Conservation (phyloP, 2,888 invertebrate genomes). For the Notodonta dromedarius region DNA sequence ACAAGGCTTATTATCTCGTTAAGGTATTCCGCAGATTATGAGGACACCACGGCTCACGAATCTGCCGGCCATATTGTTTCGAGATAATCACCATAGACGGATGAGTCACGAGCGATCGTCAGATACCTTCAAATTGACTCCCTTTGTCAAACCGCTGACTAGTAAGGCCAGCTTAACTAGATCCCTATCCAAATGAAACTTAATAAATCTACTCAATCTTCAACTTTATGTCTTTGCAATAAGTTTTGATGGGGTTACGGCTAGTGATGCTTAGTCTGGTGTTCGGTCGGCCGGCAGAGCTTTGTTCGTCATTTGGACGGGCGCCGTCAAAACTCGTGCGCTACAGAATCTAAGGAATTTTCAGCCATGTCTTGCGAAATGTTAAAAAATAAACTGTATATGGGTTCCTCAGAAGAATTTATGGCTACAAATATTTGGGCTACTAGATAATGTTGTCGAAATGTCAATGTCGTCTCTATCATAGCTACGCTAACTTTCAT, state of each 20-base stretch:
- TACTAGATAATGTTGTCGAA: slow-evolving; percentile 13
- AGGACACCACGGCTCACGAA: slow-evolving; percentile 40
- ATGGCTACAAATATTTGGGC: slow-evolving; percentile 20
- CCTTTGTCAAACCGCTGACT: slow-evolving; percentile 70
- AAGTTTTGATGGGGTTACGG: slow-evolving; percentile 13
- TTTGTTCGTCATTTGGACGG: slow-evolving; percentile 27
- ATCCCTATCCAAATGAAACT: slow-evolving; percentile 34
- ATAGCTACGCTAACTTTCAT: background rate
- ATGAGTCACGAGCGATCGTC: slow-evolving; percentile 74
- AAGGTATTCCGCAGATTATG: slow-evolving; percentile 16
- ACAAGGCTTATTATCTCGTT: slow-evolving; percentile 5
- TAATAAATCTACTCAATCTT: slow-evolving; percentile 14
- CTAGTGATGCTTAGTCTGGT: slow-evolving; percentile 18
- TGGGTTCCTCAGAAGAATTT: slow-evolving; percentile 31
- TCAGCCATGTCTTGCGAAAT: slow-evolving; percentile 44
- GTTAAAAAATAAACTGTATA: slow-evolving; percentile 33
- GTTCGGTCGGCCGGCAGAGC: slow-evolving; percentile 33
- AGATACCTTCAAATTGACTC: slow-evolving; percentile 71
- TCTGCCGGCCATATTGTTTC: slow-evolving; percentile 51
- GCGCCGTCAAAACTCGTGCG: slow-evolving; percentile 43
- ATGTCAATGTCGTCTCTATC: slow-evolving; percentile 29
- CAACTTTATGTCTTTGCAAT: slow-evolving; percentile 18
- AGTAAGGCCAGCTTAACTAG: slow-evolving; percentile 38
- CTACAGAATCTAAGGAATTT: slow-evolving; percentile 40
- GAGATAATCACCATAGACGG: slow-evolving; percentile 69